Evolutionary conservation across 1,140 invertebrate species (phyloP), one percentile per base, ranked within the genome.

Genomic region (Drosophila triauraria): DNA sequence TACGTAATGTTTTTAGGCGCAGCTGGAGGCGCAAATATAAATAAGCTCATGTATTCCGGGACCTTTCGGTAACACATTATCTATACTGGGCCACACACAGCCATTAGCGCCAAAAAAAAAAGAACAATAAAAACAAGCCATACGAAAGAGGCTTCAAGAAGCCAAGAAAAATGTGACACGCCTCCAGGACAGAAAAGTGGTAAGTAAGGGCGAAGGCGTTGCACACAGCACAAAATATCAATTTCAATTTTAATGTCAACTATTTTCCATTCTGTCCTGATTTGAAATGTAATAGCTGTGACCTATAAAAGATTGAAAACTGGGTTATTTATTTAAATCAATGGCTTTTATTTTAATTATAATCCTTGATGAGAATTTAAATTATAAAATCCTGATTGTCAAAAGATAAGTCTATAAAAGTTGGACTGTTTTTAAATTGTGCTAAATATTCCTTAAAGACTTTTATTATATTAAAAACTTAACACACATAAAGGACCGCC

Each of bases 1-100:
- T 72, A 72, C 67, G 69, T 72, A 72, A 72, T 72, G 69, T 72
- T 72, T 72, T 72, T 72, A 72, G 69, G 69, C 69, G 69, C 67
- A 72, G 69, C 69, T 50, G 53, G 54, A 72, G 44, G 68, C 54
- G 13, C 54, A 43, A 69, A 40, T 60, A 71, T 71, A 72, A 71
- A 72, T 72, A 72, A 60, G 25, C 67, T 44, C 35, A 59, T 51
- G 53, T 58, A 43, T 60, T 72, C 42, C 23, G 54, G 53, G 35
- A 43, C 30, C 69, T 23, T 72, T 72, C 25, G 53, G 53, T 43
- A 30, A 38, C 38, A 48, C 69, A 60, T 72, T 72, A 72, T 72
- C 69, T 72, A 51, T 72, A 46, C 40, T 68, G 62, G 61, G 48
- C 67, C 65, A 50, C 47, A 40, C 58, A 63, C 62, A 47, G 40